phyloP scores from a whole-genome alignment of 2,797 vertebrate genomes.

The Gambelia wislizenii region DNA sequence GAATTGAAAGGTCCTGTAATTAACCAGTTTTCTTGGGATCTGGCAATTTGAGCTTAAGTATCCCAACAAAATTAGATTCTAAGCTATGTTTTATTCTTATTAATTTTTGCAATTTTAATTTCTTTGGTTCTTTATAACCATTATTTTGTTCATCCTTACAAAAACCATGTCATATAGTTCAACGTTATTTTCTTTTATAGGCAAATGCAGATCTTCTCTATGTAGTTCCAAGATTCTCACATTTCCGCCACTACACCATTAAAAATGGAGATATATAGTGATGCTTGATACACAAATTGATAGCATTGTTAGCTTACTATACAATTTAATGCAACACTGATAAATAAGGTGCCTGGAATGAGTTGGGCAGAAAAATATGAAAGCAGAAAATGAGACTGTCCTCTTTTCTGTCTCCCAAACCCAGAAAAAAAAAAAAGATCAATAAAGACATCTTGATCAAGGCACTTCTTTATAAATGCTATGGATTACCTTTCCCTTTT shows the following conservation, averaged over 20 bases:
- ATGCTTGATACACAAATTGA: not conserved
- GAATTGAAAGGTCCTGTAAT: conserved; percentile 28
- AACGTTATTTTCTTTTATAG: not conserved
- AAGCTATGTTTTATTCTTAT: conserved; percentile 9
- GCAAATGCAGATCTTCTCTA: not conserved
- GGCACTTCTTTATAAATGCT: conserved; percentile 34
- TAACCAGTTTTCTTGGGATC: conserved; percentile 34
- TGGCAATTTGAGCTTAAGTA: conserved; percentile 1
- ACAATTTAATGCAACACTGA: not conserved
- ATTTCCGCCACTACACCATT: not conserved
- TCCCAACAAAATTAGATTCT: conserved; percentile 2
- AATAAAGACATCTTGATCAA: conserved; percentile 34
- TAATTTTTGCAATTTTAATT: conserved; percentile 19
- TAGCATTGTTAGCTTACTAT: not conserved
- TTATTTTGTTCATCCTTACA: not conserved
- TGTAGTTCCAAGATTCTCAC: not conserved
- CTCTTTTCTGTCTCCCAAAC: conserved; percentile 37
- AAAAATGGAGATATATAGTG: not conserved
- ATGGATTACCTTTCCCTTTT: conserved; percentile 28
- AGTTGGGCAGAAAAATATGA: not conserved
- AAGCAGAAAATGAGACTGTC: conserved; percentile 34
- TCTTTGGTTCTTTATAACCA: conserved; percentile 14
- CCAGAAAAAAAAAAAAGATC: conserved; percentile 15
- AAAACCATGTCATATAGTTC: not conserved
- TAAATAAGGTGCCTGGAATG: not conserved